Conservation (phyloP, 2,113 vertebrate genomes). For the Eudyptes chrysolophus region DNA sequence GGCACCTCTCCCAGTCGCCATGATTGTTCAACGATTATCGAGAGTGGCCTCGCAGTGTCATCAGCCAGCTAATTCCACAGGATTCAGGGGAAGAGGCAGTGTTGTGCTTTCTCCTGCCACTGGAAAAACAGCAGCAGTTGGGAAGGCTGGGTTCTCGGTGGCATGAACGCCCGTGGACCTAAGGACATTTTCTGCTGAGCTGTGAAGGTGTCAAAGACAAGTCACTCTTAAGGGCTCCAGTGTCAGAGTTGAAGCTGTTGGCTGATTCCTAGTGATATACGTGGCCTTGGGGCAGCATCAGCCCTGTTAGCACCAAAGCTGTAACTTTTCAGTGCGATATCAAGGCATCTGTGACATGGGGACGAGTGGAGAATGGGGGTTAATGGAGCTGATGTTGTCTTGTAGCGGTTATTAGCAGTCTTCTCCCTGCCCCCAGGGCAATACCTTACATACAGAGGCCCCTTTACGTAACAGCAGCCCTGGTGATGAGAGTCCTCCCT, state of each 20-base stretch:
- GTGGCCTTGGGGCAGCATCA: not conserved
- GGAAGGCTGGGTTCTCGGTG: not conserved
- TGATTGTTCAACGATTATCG: fast-evolving
- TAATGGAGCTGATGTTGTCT: not conserved
- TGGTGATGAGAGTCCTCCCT: not conserved
- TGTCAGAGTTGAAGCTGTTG: not conserved
- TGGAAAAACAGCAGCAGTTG: not conserved
- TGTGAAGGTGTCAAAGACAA: not conserved
- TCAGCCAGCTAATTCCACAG: not conserved
- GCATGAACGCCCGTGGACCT: not conserved
- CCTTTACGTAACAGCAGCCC: not conserved
- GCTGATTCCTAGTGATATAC: not conserved
- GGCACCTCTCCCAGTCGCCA: not conserved
- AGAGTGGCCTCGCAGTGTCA: not conserved
- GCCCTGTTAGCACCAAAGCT: not conserved
- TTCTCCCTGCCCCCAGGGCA: not conserved
- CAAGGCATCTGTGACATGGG: not conserved
- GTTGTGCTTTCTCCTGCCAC: not conserved
- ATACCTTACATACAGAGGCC: not conserved
- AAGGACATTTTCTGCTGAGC: not conserved
- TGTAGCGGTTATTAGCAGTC: not conserved
- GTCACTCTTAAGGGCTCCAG: not conserved
- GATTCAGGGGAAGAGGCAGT: not conserved
- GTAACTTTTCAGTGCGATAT: not conserved
- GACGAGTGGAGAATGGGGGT: not conserved